phyloP scores from a whole-genome alignment of 2,113 vertebrate species.

The Saguinus imperator region DNA sequence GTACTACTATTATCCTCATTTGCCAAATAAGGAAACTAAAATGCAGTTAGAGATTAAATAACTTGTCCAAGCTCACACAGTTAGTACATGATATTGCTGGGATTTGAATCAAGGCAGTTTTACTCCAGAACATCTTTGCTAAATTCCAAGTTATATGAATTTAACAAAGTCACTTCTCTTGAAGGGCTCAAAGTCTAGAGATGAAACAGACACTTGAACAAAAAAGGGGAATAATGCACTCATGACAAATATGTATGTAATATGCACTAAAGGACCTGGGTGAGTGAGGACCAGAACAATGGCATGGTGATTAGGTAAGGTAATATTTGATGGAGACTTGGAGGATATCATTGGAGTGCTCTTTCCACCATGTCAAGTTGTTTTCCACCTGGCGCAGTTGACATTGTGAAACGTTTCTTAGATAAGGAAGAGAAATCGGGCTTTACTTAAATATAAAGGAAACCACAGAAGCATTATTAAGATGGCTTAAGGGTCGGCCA shows the following conservation, averaged over 20 bases:
- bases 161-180: background rate
- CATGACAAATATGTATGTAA: background rate
- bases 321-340: background rate
- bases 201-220: background rate
- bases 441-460: constrained; percentile 29
- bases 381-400: background rate
- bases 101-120: background rate
- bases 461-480: background rate
- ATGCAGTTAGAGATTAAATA: background rate
- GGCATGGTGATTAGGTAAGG: no score
- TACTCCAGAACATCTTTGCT: background rate
- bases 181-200: background rate
- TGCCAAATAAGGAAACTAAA: background rate
- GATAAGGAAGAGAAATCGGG: background rate
- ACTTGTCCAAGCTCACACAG: background rate
- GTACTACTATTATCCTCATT: background rate
- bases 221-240: background rate
- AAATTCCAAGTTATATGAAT: background rate
- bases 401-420: background rate
- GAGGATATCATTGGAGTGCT: background rate
- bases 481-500: background rate
- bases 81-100: background rate
- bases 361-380: background rate
- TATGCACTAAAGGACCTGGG: background rate
- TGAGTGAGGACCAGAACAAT: background rate